Percentiles rank a stretch among this genome's conserved stretches.
These are phyloP conservation scores for Oscarella lobularis DNA, from an alignment of 37 sponge, comb jelly and placozoan species.

Conservation along the genomic window DNA sequence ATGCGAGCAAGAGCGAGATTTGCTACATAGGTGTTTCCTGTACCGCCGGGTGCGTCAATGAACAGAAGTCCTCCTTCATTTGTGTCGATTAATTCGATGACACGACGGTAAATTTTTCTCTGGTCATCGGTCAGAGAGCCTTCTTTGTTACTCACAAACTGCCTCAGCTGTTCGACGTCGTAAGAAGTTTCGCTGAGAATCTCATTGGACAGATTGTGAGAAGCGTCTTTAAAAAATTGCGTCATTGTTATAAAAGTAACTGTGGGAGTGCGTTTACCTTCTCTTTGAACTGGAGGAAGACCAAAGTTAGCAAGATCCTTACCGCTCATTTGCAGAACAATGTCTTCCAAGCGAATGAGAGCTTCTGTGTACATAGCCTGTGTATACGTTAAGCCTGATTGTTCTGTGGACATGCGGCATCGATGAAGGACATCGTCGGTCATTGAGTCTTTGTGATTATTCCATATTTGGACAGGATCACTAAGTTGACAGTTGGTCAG, in stretches of 20 bases:
- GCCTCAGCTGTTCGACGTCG: background rate
- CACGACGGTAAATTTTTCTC: background rate
- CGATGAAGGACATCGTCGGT: conserved; percentile 19
- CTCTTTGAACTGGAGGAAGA: background rate
- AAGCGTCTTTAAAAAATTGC: background rate
- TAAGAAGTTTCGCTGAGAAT: background rate
- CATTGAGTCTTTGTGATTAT: conserved; percentile 13
- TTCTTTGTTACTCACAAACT: conserved; percentile 3
- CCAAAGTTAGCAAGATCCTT: background rate
- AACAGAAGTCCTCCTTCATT: conserved; percentile 11
- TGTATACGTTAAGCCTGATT: background rate
- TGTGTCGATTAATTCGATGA: background rate
- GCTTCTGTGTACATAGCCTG: background rate
- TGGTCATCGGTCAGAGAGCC: conserved; percentile 8
- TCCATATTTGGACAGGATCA: conserved; percentile 15
- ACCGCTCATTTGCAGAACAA: background rate
- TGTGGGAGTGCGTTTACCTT: background rate
- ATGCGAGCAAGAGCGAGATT: conserved; percentile 13
- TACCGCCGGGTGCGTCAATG: conserved; percentile 18
- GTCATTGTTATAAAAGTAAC: too few relatives aligned
- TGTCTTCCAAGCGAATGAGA: background rate
- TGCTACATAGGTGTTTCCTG: conserved; percentile 28
- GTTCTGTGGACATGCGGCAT: background rate
- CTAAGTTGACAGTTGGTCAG: conserved; percentile 11
- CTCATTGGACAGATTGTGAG: background rate